A percentile compares a stretch with the other conserved stretches of the same genome.
phyloP scores from a whole-genome alignment of 2,888 invertebrate species.

The Leucania comma region DNA sequence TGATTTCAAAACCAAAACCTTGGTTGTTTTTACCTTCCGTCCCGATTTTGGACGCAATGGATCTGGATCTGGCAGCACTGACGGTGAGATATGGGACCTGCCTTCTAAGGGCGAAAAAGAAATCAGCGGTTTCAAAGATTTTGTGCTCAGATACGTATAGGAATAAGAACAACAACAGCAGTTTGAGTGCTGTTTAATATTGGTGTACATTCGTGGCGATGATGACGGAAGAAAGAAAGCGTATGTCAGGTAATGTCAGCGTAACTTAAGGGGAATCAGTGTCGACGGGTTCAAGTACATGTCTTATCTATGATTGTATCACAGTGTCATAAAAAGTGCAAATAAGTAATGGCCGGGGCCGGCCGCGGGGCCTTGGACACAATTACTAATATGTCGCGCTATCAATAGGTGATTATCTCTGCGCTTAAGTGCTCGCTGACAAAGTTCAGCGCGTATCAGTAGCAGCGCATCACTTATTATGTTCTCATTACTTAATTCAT shows the following conservation, averaged over 20 bases:
- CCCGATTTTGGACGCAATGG: no score
- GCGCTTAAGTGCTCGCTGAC: slow-evolving; percentile 8
- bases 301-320: background rate
- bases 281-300: background rate
- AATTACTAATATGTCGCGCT: background rate
- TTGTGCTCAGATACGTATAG: background rate
- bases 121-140: no score
- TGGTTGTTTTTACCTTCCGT: no score
- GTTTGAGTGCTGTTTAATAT: background rate
- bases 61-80: no score
- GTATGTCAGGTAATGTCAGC: no score
- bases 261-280: background rate
- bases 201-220: background rate
- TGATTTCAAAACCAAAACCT: no score
- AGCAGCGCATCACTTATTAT: slow-evolving; percentile 20
- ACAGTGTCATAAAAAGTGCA: background rate
- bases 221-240: background rate
- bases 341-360: no score
- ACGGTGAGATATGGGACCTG: no score
- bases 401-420: slow-evolving; percentile 25
- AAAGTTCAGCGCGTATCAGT: slow-evolving; percentile 47
- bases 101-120: no score
- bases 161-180: background rate
- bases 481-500: slow-evolving; percentile 33
- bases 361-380: slow-evolving; percentile 9